Percentiles rank a stretch among this genome's conserved stretches.
phyloP scores from a whole-genome alignment of 2,113 vertebrate species.

The Hippocampus guttulatus region DNA sequence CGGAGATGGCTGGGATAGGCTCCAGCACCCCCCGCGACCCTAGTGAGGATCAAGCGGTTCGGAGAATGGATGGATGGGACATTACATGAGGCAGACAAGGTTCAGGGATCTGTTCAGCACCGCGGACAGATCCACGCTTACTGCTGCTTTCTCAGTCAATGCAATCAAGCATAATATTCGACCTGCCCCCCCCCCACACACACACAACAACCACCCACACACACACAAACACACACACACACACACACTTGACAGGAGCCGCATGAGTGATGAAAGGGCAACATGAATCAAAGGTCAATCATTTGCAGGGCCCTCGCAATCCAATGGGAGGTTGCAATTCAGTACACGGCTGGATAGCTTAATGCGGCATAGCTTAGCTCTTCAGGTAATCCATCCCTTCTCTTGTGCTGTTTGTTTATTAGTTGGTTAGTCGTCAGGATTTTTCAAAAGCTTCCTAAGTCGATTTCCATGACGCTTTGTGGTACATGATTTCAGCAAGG shows the following conservation, averaged over 20 bases:
- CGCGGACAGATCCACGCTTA: constrained; percentile 18
- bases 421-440: too few relatives aligned
- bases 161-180: not conserved
- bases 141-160: not conserved
- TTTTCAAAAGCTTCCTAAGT: too few relatives aligned
- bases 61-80: too few relatives aligned
- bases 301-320: not conserved
- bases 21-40: too few relatives aligned
- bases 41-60: too few relatives aligned
- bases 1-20: too few relatives aligned
- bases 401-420: not conserved
- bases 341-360: not conserved
- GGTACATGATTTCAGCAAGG: too few relatives aligned
- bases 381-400: not conserved
- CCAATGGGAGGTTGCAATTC: not conserved
- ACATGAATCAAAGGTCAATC: not conserved
- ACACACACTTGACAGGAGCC: not conserved
- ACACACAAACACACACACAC: too few relatives aligned
- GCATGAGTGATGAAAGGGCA: not conserved
- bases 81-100: too few relatives aligned
- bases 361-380: not conserved
- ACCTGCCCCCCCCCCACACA: not conserved
- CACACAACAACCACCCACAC: not conserved
- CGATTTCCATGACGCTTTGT: too few relatives aligned
- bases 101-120: constrained; percentile 20